These are phyloP conservation scores for Melopsittacus undulatus DNA, from an alignment of 2,797 vertebrate genomes.

Conservation along the genomic window DNA sequence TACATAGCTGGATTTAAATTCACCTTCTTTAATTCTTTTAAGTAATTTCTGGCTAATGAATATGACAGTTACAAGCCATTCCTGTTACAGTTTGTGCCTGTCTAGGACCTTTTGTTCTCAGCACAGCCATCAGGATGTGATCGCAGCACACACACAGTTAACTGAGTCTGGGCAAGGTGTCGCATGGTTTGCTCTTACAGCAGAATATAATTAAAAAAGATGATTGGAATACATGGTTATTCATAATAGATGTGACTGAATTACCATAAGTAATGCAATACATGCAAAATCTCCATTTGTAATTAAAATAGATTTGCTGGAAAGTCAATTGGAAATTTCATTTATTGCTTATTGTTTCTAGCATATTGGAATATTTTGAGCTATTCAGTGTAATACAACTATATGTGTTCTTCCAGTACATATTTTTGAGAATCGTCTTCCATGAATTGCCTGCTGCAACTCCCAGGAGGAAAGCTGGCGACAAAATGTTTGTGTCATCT, in stretches of 20 bases:
- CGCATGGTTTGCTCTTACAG: constrained; percentile 52
- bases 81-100: neutral
- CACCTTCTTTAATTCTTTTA: neutral
- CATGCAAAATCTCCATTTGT: constrained; percentile 72
- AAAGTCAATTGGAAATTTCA: constrained; percentile 74
- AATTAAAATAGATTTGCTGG: constrained; percentile 77
- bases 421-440: neutral
- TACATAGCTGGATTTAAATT: neutral
- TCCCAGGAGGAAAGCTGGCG: neutral
- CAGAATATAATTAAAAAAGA: constrained; percentile 75
- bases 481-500: neutral
- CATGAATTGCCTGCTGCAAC: neutral
- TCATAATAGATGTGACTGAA: constrained; percentile 76
- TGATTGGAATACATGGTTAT: constrained; percentile 75
- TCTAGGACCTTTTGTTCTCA: constrained; percentile 23
- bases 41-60: constrained; percentile 23
- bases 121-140: neutral
- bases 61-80: constrained; percentile 8
- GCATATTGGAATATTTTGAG: constrained; percentile 55
- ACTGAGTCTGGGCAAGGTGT: constrained; percentile 28
- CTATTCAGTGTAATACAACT: neutral
- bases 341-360: constrained; percentile 74
- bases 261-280: constrained; percentile 76
- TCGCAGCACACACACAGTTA: constrained; percentile 13
- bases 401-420: neutral